Base-by-base conservation (phyloP, 2,888 invertebrate species). In the Gastrophysa polygoni region DNA sequence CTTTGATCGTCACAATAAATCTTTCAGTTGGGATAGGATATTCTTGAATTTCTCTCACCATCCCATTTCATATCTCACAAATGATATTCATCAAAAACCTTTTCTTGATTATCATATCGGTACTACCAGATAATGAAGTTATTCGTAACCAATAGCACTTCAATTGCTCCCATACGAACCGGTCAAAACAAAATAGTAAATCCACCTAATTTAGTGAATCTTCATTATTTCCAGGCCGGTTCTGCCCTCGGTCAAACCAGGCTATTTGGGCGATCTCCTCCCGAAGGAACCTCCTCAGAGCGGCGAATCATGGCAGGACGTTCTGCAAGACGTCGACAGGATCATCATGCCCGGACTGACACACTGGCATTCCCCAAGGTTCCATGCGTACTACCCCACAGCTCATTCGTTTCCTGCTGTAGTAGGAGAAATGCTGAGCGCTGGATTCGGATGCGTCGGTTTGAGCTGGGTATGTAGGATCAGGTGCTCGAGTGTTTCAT, bases 321-420 rank as follows among this genome's bases (percentile, higher is more conserved):
- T 98, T n/a, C 86, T 98, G 73, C 85, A 88, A 63, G 98, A 98
- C 76, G 88, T 98, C 64, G 93, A 93, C 76, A 84, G 89, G 69
- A 86, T 92, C 57, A 92, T 99, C 68, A 90, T 96, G 89, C 97
- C 97, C 0, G 98, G 98, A 70, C 92, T 91, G 28, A 97, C 97
- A 0, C 97, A 97, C 78, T 98, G 97, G 97, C 95, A 96, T 80
- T 95, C 94, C 57, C 97, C 97, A 6, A 88, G 91, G 77, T 98
- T 98, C 83, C 95, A 96, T 82, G 97, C 96, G 4, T 98, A 97
- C 83, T 96, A 94, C 82, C 95, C 95, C 16, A 94, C 95, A 0
- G 96, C 92, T 21, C 94, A 94, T 82, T 96, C 96, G 0, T 97
- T 95, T 82, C 93, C 97, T 0, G 89, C 95, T 8, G 95, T 97